phyloP scores from a whole-genome alignment of 2,888 invertebrate genomes.

The Hofmannophila pseudospretella region DNA sequence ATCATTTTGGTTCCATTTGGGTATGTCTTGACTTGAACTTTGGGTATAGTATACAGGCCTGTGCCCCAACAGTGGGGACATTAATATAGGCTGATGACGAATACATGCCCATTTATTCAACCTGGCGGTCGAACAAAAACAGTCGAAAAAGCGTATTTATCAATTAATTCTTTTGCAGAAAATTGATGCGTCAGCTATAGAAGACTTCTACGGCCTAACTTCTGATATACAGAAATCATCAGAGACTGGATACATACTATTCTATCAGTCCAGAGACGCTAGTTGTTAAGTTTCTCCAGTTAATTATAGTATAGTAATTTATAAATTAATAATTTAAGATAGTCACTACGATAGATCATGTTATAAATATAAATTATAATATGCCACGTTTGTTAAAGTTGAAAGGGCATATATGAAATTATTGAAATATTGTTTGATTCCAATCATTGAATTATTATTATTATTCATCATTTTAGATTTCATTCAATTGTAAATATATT shows the following conservation, averaged over 20 bases:
- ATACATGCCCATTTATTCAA: no score
- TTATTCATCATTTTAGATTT: conserved; percentile 43
- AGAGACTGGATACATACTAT: conserved; percentile 99
- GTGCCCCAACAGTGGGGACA: no score
- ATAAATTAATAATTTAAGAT: conserved; percentile 49
- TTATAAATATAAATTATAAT: conserved; percentile 35
- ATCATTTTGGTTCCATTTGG: no score
- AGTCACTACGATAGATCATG: conserved; percentile 58
- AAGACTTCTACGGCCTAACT: conserved; percentile 99
- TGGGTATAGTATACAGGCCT: no score
- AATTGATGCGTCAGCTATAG: conserved; percentile 99
- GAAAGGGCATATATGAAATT: conserved; percentile 57
- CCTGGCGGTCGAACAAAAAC: no score
- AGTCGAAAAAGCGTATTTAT: no score
- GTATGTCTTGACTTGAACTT: no score
- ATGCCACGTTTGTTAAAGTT: conserved; percentile 73
- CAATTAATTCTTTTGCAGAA: no score
- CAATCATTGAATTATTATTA: conserved; percentile 41
- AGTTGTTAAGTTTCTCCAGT: conserved; percentile 76
- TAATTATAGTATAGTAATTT: conserved; percentile 64
- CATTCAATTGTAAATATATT: conserved; percentile 66
- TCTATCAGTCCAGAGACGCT: conserved; percentile 95
- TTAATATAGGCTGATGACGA: no score
- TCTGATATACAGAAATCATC: conserved; percentile 99
- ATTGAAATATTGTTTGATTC: conserved; percentile 60